phyloP scores from a whole-genome alignment of 92 coral and sea anemone species.

The Palythoa grandiflora region DNA sequence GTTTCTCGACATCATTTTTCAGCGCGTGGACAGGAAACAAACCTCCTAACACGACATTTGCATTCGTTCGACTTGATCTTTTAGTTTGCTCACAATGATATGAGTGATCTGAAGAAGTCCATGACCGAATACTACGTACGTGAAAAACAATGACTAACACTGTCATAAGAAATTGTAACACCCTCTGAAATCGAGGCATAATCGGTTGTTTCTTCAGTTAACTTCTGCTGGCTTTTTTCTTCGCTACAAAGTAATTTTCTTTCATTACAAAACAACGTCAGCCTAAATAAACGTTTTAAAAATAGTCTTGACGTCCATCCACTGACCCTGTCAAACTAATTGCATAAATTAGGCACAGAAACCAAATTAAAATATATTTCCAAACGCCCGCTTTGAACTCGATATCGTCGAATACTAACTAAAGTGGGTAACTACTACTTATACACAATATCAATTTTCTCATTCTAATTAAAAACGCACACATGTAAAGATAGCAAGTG shows the following conservation, averaged over 20 bases:
- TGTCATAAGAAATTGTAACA: neutral
- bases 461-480: too few relatives aligned
- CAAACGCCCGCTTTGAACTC: too few relatives aligned
- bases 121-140: neutral
- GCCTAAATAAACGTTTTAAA: neutral
- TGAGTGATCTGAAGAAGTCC: neutral
- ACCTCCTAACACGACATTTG: constrained; percentile 83
- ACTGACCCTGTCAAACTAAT: constrained; percentile 18
- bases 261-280: constrained; percentile 15
- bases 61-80: constrained; percentile 49
- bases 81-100: constrained; percentile 66
- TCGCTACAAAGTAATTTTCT: constrained; percentile 13
- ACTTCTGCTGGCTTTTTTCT: neutral
- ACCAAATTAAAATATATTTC: neutral
- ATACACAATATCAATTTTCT: neutral
- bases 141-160: neutral
- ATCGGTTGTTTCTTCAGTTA: neutral
- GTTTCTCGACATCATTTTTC: constrained; percentile 37
- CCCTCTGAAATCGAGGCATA: neutral
- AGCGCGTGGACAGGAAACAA: constrained; percentile 87
- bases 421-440: too few relatives aligned
- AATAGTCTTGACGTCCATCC: constrained; percentile 20
- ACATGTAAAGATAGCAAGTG: neutral
- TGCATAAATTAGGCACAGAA: constrained; percentile 21
- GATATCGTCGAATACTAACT: too few relatives aligned